A percentile compares a stretch with the other conserved stretches of the same genome.
Evolutionary conservation across 1,140 invertebrate species (phyloP).

Genomic region (Cherax quadricarinatus): DNA sequence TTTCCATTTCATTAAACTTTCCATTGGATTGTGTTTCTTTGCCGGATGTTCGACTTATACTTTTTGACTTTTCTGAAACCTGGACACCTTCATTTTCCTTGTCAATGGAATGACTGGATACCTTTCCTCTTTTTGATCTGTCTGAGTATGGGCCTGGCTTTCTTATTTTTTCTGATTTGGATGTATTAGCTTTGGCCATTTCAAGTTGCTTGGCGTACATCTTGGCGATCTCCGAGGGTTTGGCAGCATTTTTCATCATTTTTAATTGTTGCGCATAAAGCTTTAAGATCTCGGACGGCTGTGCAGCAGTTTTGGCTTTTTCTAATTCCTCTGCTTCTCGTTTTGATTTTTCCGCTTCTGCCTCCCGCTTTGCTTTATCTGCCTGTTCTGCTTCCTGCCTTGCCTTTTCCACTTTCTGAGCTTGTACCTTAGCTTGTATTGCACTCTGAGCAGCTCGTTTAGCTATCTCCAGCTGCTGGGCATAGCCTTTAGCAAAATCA

Average conservation of each 20-base stretch:
- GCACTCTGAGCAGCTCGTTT: constrained; percentile 34
- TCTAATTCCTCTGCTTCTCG: constrained; percentile 20
- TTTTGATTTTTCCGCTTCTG: constrained; percentile 22
- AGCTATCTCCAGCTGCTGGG: constrained; percentile 42
- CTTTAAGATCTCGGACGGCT: constrained; percentile 43
- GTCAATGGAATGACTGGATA: neutral
- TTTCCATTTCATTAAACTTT: neutral
- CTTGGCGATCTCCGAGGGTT: constrained; percentile 11
- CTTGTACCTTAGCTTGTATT: constrained; percentile 39
- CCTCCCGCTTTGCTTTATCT: constrained; percentile 28
- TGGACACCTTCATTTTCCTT: neutral
- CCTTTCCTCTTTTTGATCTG: neutral
- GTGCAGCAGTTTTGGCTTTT: constrained; percentile 5
- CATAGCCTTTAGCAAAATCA: constrained; percentile 49
- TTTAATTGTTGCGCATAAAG: constrained; percentile 45
- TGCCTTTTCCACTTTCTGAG: constrained; percentile 21
- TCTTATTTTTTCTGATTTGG: neutral
- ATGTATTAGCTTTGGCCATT: neutral
- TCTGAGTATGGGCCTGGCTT: neutral
- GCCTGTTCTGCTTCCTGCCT: constrained; percentile 11
- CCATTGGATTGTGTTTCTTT: neutral
- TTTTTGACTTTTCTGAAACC: neutral
- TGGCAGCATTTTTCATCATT: constrained; percentile 38
- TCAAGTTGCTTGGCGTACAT: constrained; percentile 12
- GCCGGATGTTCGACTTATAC: neutral